Evolutionary conservation across 1,140 invertebrate genomes (phyloP).

Genomic region (Psilanteris sp.): DNA sequence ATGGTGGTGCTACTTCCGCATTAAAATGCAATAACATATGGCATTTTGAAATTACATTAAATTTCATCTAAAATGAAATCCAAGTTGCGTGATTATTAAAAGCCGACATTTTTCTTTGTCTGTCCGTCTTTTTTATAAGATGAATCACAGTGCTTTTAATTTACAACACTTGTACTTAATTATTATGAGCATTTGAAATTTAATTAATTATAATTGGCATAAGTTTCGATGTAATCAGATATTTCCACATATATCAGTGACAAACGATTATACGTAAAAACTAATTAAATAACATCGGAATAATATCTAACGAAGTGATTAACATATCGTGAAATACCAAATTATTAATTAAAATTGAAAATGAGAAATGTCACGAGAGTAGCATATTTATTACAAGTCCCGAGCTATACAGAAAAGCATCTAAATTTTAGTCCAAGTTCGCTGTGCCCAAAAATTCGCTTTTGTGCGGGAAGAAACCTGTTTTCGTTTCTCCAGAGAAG

Average conservation of each 20-base stretch:
- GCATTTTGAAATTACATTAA: too few relatives aligned
- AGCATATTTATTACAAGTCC: slow-evolving; percentile 4
- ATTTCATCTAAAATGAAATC: too few relatives aligned
- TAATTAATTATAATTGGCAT: slow-evolving; percentile 19
- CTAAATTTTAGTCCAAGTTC: slow-evolving; percentile 42
- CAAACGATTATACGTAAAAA: slow-evolving; percentile 15
- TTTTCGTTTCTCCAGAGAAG: slow-evolving; percentile 61
- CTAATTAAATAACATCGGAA: slow-evolving; percentile 6
- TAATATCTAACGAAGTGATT: slow-evolving; percentile 14
- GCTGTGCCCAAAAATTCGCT: slow-evolving; percentile 53
- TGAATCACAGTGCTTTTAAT: slow-evolving; percentile 1
- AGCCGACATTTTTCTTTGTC: too few relatives aligned
- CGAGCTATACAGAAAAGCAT: slow-evolving; percentile 9
- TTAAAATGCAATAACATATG: neutral
- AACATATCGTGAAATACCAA: neutral
- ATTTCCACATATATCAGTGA: slow-evolving; percentile 14
- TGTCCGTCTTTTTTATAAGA: too few relatives aligned
- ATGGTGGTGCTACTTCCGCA: neutral
- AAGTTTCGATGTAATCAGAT: slow-evolving; percentile 14
- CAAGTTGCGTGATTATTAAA: too few relatives aligned
- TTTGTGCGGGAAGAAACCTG: slow-evolving; percentile 57
- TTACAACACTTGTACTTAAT: slow-evolving; percentile 1
- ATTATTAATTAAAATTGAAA: slow-evolving; percentile 5
- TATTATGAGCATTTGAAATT: slow-evolving; percentile 8
- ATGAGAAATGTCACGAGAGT: neutral